Evolutionary conservation across 1,140 invertebrate genomes (phyloP), one percentile per base, ranked within the genome.

Genomic region (Periplaneta americana): DNA sequence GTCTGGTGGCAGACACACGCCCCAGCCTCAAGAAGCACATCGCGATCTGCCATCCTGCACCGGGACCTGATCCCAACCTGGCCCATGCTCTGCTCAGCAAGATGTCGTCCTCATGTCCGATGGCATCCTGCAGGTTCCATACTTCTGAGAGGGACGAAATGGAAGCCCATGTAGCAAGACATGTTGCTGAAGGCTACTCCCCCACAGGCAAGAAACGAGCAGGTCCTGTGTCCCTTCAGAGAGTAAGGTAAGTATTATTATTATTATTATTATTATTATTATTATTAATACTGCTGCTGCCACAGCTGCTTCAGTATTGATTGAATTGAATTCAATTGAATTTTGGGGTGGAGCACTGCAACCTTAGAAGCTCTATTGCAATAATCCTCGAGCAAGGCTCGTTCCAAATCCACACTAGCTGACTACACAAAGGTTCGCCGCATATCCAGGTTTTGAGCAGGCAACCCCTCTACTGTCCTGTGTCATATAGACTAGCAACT

Each of bases 211-310:
- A 89, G 78, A 89, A 88, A 76, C 86, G 88, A 6, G 57, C 32
- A 34, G 75, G 35, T 0, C 85, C 87, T 18, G 83, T 89, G 74
- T 86, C 88, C 37, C 86, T 89, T 76, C 89, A 89, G 83, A 88
- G 89, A 86, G 88, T 89, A 86, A 89, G 89, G 87, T 89, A 88
- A 84, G 35, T n/a, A n/a, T n/a, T n/a, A n/a, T n/a, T n/a, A n/a
- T n/a, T n/a, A n/a, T n/a, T n/a, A n/a, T n/a, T n/a, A n/a, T n/a
- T n/a, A n/a, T n/a, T n/a, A n/a, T n/a, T n/a, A n/a, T n/a, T n/a
- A n/a, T n/a, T n/a, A n/a, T n/a, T n/a, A n/a, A n/a, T n/a, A n/a
- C n/a, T n/a, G n/a, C n/a, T n/a, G n/a, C 34, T 31, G 28, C 17
- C 10, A 18, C 17, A 33, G 11, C 36, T 37, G 13, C 18, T 18